Evolutionary conservation across 1,140 invertebrate genomes (phyloP), one percentile per base, ranked within the genome.

Genomic region (Arctopsyche grandis): DNA sequence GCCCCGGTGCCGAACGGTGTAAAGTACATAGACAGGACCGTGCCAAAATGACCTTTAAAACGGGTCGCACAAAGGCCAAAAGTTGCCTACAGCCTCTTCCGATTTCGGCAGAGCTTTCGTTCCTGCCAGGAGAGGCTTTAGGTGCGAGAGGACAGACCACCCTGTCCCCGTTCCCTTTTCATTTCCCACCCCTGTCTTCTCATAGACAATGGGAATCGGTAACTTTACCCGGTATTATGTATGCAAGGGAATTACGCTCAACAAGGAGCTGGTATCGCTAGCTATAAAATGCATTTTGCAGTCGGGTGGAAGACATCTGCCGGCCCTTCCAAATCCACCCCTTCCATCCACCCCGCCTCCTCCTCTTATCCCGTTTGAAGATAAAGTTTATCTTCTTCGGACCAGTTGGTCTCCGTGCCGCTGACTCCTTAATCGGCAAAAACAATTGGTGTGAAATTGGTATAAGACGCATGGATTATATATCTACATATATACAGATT

Each of bases 241-340:
- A 81, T 79, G 81, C 75, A 78, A 78, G 75, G 75, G 78, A 78
- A 80, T 79, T 82, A 82, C 74, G 48, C 75, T 74, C 69, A 79
- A 79, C 73, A 77, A 73, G 80, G 43, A 78, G 38, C 38, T 52
- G 75, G 80, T 75, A 75, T 63, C 48, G 77, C 69, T 71, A 79
- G 77, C 69, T 71, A 79, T 82, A 80, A 82, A 82, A 78, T 82
- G 81, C 81, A 82, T 78, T 79, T 74, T 78, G 81, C 75, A 16
- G 38, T 48, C 46, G 60, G 56, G 44, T 73, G 77, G 74, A 81
- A 81, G 78, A 79, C 78, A 79, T 79, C 81, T 77, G 77, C 77
- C 43, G 52, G 24, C 44, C 24, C 48, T 9, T 52, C 16, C 12
- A 14, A 52, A 12, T n/a, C n/a, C n/a, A n/a, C 48, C 48, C 12